Conservation (phyloP, 1,140 invertebrate genomes). For the Lordiphosa collinella region DNA sequence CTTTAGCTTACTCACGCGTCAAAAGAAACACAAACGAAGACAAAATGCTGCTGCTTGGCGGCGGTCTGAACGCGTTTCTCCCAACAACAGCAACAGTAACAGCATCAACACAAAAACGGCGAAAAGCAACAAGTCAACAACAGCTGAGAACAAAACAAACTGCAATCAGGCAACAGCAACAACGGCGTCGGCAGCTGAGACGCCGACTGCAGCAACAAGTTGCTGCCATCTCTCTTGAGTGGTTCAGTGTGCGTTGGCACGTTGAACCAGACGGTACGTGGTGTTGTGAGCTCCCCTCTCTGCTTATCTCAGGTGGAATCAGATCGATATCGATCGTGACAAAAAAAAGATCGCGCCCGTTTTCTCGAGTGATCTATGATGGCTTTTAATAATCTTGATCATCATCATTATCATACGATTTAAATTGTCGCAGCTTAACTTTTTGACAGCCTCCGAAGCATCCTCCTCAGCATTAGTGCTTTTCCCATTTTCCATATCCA, state of each 20-base stretch:
- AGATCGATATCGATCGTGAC: conserved; percentile 11
- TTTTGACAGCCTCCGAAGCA: conserved; percentile 43
- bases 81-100: conserved; percentile 25
- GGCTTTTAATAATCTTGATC: conserved; percentile 33
- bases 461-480: conserved; percentile 15
- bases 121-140: conserved; percentile 57
- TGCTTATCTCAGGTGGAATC: conserved; percentile 16
- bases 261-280: conserved; percentile 62
- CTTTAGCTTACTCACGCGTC: conserved; percentile 71
- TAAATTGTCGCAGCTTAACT: conserved; percentile 38
- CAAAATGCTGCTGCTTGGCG: conserved; percentile 51
- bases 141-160: conserved; percentile 76
- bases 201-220: conserved; percentile 19
- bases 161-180: conserved; percentile 56
- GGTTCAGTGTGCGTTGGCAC: conserved; percentile 68
- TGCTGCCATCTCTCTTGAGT: conserved; percentile 32
- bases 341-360: conserved; percentile 18
- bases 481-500: conserved; percentile 22
- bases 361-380: conserved; percentile 27
- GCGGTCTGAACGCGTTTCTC: conserved; percentile 54
- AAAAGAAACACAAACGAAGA: conserved; percentile 76
- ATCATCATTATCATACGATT: conserved; percentile 13
- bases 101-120: conserved; percentile 8
- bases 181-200: conserved; percentile 24
- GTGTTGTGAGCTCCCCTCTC: neutral